These are phyloP conservation scores for Chrysemys picta DNA, from an alignment of 2,113 vertebrate genomes.

Conservation along the genomic window DNA sequence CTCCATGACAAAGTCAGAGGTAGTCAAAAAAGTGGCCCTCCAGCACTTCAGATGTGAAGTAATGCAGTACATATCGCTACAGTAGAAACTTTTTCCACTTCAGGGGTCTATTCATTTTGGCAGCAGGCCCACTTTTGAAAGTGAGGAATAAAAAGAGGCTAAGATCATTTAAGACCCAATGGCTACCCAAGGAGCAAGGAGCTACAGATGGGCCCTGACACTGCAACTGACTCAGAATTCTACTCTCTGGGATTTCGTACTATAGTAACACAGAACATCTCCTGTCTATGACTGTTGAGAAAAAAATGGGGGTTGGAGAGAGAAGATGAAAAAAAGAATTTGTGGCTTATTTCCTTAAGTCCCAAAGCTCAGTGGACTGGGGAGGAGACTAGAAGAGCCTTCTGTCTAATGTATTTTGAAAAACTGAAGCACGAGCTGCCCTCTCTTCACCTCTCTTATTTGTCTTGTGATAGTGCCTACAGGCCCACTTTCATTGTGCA, in stretches of 20 bases:
- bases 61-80: slow-evolving; percentile 31
- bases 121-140: slow-evolving; percentile 63
- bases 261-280: background rate
- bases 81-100: slow-evolving; percentile 67
- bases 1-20: slow-evolving; percentile 57
- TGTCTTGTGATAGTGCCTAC: background rate
- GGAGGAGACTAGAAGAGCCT: background rate
- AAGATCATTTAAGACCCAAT: background rate
- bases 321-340: background rate
- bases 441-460: background rate
- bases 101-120: slow-evolving; percentile 66
- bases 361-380: background rate
- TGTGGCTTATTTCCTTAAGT: slow-evolving; percentile 6
- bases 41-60: slow-evolving; percentile 81
- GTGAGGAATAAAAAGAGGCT: slow-evolving; percentile 7
- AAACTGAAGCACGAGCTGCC: background rate
- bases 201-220: background rate
- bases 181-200: background rate
- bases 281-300: background rate
- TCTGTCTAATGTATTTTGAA: background rate
- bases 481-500: background rate
- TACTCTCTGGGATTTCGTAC: background rate
- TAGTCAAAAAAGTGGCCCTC: slow-evolving; percentile 76
- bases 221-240: background rate
- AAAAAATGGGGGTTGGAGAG: background rate